Evolutionary conservation across 2,888 invertebrate genomes (phyloP).

Genomic region (Drosophila affinis): DNA sequence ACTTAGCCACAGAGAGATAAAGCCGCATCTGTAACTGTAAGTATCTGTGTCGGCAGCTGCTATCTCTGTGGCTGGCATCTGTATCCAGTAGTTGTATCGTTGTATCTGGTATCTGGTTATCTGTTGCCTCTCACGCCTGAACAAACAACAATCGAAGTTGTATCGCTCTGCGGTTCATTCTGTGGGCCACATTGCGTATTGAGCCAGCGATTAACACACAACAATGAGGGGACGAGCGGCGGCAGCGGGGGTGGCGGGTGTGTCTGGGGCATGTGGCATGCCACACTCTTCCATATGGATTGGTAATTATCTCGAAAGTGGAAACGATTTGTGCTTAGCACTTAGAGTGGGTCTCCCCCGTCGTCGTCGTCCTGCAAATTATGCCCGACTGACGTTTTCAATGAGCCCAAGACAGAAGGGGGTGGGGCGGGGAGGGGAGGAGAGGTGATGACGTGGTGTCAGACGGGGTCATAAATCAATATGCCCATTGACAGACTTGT

Average conservation of each 20-base stretch:
- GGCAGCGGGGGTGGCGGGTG: neutral
- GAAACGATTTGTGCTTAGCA: conserved; percentile 62
- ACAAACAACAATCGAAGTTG: conserved; percentile 56
- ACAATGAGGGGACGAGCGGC: conserved; percentile 36
- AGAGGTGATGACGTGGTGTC: neutral
- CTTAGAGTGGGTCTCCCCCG: conserved; percentile 31
- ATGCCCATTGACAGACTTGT: conserved; percentile 72
- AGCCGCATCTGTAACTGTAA: conserved; percentile 7
- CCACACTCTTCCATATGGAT: conserved; percentile 1
- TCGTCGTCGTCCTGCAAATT: conserved; percentile 53
- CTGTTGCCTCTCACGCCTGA: conserved; percentile 30
- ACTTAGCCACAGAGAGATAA: neutral
- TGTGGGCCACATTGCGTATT: conserved; percentile 38
- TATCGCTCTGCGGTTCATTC: conserved; percentile 44
- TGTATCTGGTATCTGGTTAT: neutral
- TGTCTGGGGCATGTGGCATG: conserved; percentile 17
- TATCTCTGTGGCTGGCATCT: conserved; percentile 10
- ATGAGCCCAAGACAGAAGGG: conserved; percentile 33
- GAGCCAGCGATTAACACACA: conserved; percentile 53
- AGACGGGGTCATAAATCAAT: conserved; percentile 69
- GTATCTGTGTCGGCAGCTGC: neutral
- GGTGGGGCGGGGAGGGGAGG: neutral
- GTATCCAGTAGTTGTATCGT: neutral
- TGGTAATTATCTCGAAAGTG: conserved; percentile 41
- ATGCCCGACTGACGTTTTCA: conserved; percentile 55